These are phyloP conservation scores for Himalopsyche phryganea DNA, from an alignment of 1,140 invertebrate genomes.

Conservation along the genomic window DNA sequence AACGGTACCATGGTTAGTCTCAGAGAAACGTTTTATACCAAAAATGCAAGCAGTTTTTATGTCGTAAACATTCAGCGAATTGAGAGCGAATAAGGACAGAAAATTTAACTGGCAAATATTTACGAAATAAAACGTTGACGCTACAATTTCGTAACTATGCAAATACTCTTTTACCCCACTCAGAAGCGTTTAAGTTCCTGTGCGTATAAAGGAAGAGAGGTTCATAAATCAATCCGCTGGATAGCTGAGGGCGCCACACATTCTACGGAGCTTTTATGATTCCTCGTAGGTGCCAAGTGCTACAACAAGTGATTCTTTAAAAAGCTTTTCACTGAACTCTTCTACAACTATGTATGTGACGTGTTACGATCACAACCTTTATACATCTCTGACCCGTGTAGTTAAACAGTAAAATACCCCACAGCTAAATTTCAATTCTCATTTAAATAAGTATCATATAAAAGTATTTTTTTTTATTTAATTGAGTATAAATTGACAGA, in stretches of 20 bases:
- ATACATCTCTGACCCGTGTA: no score
- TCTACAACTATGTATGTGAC: not conserved
- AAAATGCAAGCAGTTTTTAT: no score
- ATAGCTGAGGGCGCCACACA: conserved; percentile 20
- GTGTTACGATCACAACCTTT: not conserved
- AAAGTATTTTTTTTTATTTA: no score
- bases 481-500: no score
- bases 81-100: not conserved
- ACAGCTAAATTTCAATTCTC: no score
- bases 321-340: conserved; percentile 17
- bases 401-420: no score
- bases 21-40: no score
- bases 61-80: not conserved
- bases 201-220: not conserved
- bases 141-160: not conserved
- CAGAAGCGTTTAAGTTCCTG: not conserved
- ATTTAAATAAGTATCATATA: no score
- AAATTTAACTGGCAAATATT: no score
- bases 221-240: conserved; percentile 16
- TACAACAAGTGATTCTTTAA: conserved; percentile 8
- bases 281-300: conserved; percentile 7
- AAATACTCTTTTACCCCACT: not conserved
- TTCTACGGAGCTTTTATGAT: conserved; percentile 5
- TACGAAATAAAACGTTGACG: not conserved
- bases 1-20: no score